Percentiles rank a stretch among this genome's conserved stretches.
Conservation (phyloP, 2,888 invertebrate genomes). For the Monochamus alternatus region DNA sequence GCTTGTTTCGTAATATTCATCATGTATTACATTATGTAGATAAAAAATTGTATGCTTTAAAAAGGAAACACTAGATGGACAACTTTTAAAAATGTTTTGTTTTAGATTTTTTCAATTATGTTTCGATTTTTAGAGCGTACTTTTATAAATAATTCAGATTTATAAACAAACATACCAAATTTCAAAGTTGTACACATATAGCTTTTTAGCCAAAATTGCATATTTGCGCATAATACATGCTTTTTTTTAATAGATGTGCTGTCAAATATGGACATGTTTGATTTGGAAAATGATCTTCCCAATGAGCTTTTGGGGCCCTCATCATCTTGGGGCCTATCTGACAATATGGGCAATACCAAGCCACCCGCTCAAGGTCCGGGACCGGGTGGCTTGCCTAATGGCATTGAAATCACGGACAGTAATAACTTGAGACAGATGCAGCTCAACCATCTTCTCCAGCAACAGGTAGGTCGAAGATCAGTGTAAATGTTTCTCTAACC, state of each 20-base stretch:
- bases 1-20: constrained; percentile 36
- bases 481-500: too few species aligned
- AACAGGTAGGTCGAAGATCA: constrained; percentile 69
- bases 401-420: constrained; percentile 78
- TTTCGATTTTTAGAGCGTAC: background rate
- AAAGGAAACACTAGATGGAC: background rate
- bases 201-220: background rate
- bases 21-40: constrained; percentile 1
- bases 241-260: constrained; percentile 79
- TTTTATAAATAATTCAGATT: background rate
- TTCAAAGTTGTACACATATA: background rate
- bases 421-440: constrained; percentile 73
- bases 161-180: background rate
- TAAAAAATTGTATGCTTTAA: constrained; percentile 13
- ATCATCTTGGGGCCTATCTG: constrained; percentile 79
- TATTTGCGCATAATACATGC: constrained; percentile 34
- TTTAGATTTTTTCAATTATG: too few species aligned
- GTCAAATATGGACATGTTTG: constrained; percentile 89
- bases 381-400: constrained; percentile 83
- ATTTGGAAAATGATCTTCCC: constrained; percentile 92
- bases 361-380: constrained; percentile 90
- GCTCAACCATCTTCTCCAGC: constrained; percentile 79
- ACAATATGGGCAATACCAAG: constrained; percentile 73
- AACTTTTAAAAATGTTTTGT: too few species aligned
- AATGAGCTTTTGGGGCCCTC: constrained; percentile 87